Base-by-base conservation (phyloP, 2,888 invertebrate species). In the Noctua comes region DNA sequence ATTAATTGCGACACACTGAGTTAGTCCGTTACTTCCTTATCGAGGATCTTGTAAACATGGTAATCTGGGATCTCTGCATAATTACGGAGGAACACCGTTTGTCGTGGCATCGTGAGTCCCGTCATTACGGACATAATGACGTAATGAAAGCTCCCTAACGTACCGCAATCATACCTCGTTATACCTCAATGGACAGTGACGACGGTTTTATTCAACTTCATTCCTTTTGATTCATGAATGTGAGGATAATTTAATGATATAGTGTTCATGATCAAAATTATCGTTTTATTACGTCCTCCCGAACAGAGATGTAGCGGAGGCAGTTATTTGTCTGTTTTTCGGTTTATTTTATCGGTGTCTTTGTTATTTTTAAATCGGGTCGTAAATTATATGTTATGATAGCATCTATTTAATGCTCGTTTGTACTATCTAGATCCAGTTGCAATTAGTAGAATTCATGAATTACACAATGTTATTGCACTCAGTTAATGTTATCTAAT, bases 101-200 rank as follows among this genome's bases (percentile, higher is more conserved):
- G 68, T 65, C 68, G 79, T 83, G 70, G 73, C 64, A 59, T 66
- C 64, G 71, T 65, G 64, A 31, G 51, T 74, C 54, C 76, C 76
- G 73, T 77, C 82, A 91, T 92, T 92, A 92, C 80, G 85, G 76
- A 85, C 86, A 88, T 93, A 93, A 93, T 93, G 92, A 91, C 87
- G 91, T 91, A 92, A 93, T 94, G 91, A 93, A 91, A 86, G 90
- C 86, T 84, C 87, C 84, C 88, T 84, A 87, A 86, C 80, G 83
- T 87, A 73, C 82, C 77, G 75, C 84, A 91, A 92, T 91, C 90
- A 92, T 90, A 91, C 86, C 91, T 94, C 90, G 90, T 93, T 93
- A 92, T 85, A 84, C 80, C 71, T 91, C 86, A 89, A 90, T 88
- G 82, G 79, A 84, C 82, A 85, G 85, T 85, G 82, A 86, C 86